Percentiles rank a stretch among this genome's conserved stretches.
Conservation (phyloP, 2,888 invertebrate genomes). For the Acanthoscelides obtectus region DNA sequence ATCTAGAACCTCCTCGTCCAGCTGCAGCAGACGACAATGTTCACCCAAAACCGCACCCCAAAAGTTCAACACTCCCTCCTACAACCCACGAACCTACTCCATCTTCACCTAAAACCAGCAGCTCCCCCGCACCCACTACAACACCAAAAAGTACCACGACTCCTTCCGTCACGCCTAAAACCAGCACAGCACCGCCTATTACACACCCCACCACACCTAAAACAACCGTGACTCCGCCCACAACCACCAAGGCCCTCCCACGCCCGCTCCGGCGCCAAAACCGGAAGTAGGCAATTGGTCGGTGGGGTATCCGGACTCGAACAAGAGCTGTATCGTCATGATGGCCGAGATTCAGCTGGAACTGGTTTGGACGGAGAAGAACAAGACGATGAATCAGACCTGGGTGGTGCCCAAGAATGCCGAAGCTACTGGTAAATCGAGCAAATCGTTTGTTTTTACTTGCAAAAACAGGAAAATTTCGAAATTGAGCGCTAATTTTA, state of each 20-base stretch:
- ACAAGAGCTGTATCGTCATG: neutral
- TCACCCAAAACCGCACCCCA: neutral
- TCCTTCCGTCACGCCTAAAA: neutral
- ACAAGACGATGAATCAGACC: neutral
- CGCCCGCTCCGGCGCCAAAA: neutral
- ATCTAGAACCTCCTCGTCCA: neutral
- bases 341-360: neutral
- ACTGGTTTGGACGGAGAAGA: neutral
- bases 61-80: neutral
- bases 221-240: neutral
- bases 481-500: too few species aligned
- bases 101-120: neutral
- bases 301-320: neutral
- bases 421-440: neutral
- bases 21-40: neutral
- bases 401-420: neutral
- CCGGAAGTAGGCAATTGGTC: neutral
- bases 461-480: too few species aligned
- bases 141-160: neutral
- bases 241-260: neutral
- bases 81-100: neutral
- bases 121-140: neutral
- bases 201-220: neutral
- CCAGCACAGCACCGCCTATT: neutral
- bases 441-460: too few species aligned